Evolutionary conservation across 2,888 invertebrate species (phyloP), one percentile per base, ranked within the genome.

Genomic region (Empis stercorea): DNA sequence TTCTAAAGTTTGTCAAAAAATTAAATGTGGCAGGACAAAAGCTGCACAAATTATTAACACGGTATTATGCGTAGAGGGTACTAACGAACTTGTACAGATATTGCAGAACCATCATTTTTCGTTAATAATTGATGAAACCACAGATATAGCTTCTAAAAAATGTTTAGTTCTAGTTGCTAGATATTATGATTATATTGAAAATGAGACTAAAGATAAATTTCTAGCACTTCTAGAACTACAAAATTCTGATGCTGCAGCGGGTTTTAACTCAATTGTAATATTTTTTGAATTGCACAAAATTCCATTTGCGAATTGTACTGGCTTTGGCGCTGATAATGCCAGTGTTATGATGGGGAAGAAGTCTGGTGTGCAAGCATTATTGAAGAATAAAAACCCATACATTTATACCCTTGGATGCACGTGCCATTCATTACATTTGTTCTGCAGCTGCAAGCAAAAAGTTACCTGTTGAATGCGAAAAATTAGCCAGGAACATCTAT

Each of bases 281-380:
- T 27, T 27, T 7, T 27, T 27, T 27, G 9, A 27, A 4, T 7
- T 27, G 23, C 9, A 27, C 7, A 4, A 27, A 7, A 27, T 27
- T 27, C 23, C 23, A 27, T 27, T 27, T 48, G 54, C 54, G 1
- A 56, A 56, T 47, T 46, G 57, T 34, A 51, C 55, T 30, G 57
- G 56, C 11, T 55, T 57, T 44, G 55, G 51, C 11, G 54, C 56
- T 39, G 57, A 59, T 47, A 56, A 56, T 48, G 56, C 56, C 1
- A 46, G 44, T 32, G 53, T 55, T 15, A 56, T 59, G 57, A 56
- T 56, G 55, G 57, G 55, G 3, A 51, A 52, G 17, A 48, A 45
- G 32, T 45, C 48, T 42, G 51, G 56, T 11, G 51, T 57, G 10
- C 44, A 52, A 45, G 45, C 51, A 17, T 47, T 41, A 30, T 52